Evolutionary conservation across 2,113 vertebrate species (phyloP), one percentile per base, ranked within the genome.

Genomic region (Oncorhynchus mykiss): DNA sequence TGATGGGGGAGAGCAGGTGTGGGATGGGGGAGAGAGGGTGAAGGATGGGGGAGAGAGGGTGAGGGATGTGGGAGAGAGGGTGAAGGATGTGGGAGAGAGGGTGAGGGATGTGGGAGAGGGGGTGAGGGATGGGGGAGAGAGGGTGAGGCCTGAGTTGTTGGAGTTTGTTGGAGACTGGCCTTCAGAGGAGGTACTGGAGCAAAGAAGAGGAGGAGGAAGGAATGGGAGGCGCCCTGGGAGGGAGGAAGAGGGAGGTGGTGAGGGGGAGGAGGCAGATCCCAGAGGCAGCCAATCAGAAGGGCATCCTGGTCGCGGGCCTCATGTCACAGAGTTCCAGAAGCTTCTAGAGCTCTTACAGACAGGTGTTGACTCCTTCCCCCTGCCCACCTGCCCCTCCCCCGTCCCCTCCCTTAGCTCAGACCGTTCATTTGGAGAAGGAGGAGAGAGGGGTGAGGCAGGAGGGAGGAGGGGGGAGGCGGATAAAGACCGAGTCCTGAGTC

Each of bases 151-250:
- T 11, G 89, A 93, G 65, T 78, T 87, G 9, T 79, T 95, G 2
- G 90, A 92, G 75, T 99, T 98, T 92, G 84, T 94, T 16, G 97
- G 96, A 79, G 97, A 99, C 71, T 99, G 97, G 97, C 97, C 97
- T 1, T 67, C 92, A 66, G 93, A 94, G 78, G 93, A 87, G 60
- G 91, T 92, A 48, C 92, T 96, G 60, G 84, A 93, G 74, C 97
- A 97, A 86, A 54, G 84, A 83, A 1, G 34, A 70, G 93, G 91
- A 88, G 91, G 75, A 70, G 86, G 85, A 88, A 94, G 81, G 91
- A 93, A 81, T 75, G 75, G 72, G 16, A 78, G 70, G 2, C 45
- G n/a, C 5, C 70, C 57, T 72, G 67, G 77, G 18, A 73, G 54
- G 78, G 75, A 71, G 29, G 57, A 0, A 9, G 70, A 57, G 6